A percentile compares a stretch with the other conserved stretches of the same genome.
Conservation (phyloP, 2,113 vertebrate genomes). For the Prolemur simus region DNA sequence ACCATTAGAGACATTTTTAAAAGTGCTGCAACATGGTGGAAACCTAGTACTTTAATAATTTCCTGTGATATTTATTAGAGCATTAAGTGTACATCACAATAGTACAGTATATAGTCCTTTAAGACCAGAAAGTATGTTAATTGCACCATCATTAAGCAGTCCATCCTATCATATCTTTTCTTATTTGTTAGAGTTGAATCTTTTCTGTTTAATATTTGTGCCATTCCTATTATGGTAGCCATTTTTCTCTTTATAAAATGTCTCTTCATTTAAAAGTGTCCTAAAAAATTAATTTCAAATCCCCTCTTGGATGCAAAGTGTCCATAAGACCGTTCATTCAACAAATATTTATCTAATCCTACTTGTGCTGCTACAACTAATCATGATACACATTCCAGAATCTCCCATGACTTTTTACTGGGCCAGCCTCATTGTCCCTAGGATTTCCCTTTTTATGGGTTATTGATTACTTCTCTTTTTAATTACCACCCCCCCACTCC, state of each 20-base stretch:
- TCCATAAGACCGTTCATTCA: slow-evolving; percentile 47
- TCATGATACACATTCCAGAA: slow-evolving; percentile 54
- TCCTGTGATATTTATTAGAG: slow-evolving; percentile 55
- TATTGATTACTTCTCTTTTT: slow-evolving; percentile 30
- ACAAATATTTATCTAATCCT: slow-evolving; percentile 39
- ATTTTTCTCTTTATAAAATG: slow-evolving; percentile 56
- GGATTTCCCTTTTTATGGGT: slow-evolving; percentile 31
- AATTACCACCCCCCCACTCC: neutral
- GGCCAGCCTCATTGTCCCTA: slow-evolving; percentile 32
- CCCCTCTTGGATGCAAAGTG: neutral
- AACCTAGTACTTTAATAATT: slow-evolving; percentile 60
- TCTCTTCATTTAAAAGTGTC: slow-evolving; percentile 47
- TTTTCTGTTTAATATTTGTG: slow-evolving; percentile 51
- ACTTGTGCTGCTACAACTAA: slow-evolving; percentile 47
- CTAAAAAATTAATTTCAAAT: slow-evolving; percentile 51
- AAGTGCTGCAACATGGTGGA: slow-evolving; percentile 39
- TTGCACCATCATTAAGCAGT: slow-evolving; percentile 53
- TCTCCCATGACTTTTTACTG: slow-evolving; percentile 33
- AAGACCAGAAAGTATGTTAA: slow-evolving; percentile 64
- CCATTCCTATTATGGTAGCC: slow-evolving; percentile 43
- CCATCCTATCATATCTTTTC: neutral
- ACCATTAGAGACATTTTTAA: slow-evolving; percentile 15
- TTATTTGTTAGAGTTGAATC: slow-evolving; percentile 55
- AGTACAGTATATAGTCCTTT: slow-evolving; percentile 51
- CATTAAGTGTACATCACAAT: slow-evolving; percentile 33